Evolutionary conservation across 1,140 invertebrate species (phyloP).

Genomic region (Planococcus citri): DNA sequence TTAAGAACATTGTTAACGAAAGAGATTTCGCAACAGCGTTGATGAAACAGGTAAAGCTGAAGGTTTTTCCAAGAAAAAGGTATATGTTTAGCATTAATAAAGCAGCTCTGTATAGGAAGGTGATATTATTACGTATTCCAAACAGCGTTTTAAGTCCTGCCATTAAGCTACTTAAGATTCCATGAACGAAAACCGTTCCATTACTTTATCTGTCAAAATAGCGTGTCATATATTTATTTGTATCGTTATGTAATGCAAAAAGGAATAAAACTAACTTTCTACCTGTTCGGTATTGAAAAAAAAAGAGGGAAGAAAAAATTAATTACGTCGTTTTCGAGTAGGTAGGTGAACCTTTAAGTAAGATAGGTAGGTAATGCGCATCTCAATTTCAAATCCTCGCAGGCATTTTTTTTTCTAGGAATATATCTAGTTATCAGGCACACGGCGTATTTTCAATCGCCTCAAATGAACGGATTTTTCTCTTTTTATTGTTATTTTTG

Average conservation of each 20-base stretch:
- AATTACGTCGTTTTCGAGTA: no score
- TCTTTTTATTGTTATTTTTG: no score
- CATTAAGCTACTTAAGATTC: constrained; percentile 19
- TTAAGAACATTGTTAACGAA: background rate
- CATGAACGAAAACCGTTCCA: constrained; percentile 6
- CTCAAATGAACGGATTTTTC: no score
- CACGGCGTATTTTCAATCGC: no score
- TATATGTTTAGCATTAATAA: constrained; percentile 8
- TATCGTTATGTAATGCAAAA: constrained; percentile 1
- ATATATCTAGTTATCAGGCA: no score
- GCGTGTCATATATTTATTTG: constrained; percentile 12
- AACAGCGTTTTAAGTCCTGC: background rate
- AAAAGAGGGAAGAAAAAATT: no score
- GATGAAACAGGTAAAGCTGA: background rate
- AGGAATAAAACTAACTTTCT: background rate
- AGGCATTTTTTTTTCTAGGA: no score
- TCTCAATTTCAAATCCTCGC: no score
- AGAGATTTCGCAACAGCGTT: background rate
- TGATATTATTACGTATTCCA: constrained; percentile 11
- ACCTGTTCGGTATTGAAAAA: no score
- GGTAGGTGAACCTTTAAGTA: no score
- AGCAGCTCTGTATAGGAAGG: background rate
- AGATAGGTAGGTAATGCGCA: no score
- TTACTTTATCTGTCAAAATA: constrained; percentile 17
- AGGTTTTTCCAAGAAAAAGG: background rate